Evolutionary conservation across 2,888 invertebrate genomes (phyloP), one percentile per base, ranked within the genome.

Genomic region (Drosophila trichaetosa): DNA sequence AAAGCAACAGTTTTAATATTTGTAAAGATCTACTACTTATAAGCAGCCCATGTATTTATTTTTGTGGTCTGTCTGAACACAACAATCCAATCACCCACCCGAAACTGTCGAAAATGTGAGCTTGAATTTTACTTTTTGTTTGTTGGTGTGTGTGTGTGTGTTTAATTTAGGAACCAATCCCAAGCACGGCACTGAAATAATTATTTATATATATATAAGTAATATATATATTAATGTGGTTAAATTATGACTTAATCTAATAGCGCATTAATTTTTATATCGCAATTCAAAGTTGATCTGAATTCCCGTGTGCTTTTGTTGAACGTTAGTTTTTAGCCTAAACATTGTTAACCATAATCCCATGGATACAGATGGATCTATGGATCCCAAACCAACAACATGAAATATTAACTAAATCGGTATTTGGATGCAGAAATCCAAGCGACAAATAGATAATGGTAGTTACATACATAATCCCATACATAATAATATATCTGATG

Each of bases 221-320:
- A n/a, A n/a, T n/a, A 24, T 64, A 56, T 52, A 56, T 27, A 49
- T 52, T 38, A 38, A 49, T 60, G 34, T 77, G 36, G 40, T 62
- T 59, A 60, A 48, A n/a, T 24, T 53, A 16, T 59, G 27, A 72
- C 56, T 61, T 63, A 72, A 57, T 63, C 57, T 53, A 38, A 60
- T 54, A 48, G 61, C 69, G 66, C 61, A 75, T 62, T 59, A 33
- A 52, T 67, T 64, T 71, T 53, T 34, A 38, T 34, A 73, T 46
- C 62, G 46, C 69, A 56, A 40, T 40, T 60, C 29, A 59, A 67
- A 65, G 33, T 63, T 69, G 69, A 75, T 82, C 76, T 69, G 76
- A 69, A 71, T 72, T 80, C 68, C 54, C 31, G 68, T 68, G 83
- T 83, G 81, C 82, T 82, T 83, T 82, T 84, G 73, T 82, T 83